Base-by-base conservation (phyloP, 1,140 invertebrate species). In the Heliconius himera region DNA sequence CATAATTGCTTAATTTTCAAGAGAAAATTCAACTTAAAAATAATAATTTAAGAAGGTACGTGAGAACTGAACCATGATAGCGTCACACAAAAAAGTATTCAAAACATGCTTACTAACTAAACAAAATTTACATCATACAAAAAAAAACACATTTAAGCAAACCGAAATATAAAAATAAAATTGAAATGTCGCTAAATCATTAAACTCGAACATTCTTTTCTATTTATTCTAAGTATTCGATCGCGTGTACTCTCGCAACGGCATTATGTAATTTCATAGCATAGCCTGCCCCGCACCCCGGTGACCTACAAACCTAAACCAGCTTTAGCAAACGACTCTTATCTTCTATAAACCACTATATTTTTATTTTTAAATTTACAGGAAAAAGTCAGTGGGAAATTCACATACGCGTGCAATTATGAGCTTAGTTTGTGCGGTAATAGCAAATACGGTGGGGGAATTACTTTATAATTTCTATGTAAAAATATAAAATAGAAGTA, bases 221-320 rank as follows among this genome's bases (percentile, higher is more conserved):
- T 66, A 75, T 80, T 72, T 76, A 54, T 80, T 70, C 70, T 76
- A 60, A 72, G 60, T 76, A 80, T 75, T 73, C 74, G 54, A 80
- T 80, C 70, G 74, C 79, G 79, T 80, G 79, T 80, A 76, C 70
- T 80, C 74, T 73, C 54, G 70, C 76, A 76, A 76, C 70, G 22
- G 71, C 33, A 77, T 77, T 81, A 77, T 81, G 56, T 81, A 81
- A 81, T 81, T 49, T 76, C 54, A 76, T 80, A 73, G 70, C 70
- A 60, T 22, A 38, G 18, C 51, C 71, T 51, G 20, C 75, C 51
- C 79, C 75, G 71, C 71, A 54, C 75, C 75, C 71, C 75, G 36
- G 56, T 46, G 79, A 81, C 79, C 76, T 26, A 81, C 72, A 81
- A 81, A 81, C 72, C 79, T 77, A 77, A 77, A 77, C 75, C 76